Base-by-base conservation (phyloP, 1,140 invertebrate species). In the Rhyacophila brunnea region DNA sequence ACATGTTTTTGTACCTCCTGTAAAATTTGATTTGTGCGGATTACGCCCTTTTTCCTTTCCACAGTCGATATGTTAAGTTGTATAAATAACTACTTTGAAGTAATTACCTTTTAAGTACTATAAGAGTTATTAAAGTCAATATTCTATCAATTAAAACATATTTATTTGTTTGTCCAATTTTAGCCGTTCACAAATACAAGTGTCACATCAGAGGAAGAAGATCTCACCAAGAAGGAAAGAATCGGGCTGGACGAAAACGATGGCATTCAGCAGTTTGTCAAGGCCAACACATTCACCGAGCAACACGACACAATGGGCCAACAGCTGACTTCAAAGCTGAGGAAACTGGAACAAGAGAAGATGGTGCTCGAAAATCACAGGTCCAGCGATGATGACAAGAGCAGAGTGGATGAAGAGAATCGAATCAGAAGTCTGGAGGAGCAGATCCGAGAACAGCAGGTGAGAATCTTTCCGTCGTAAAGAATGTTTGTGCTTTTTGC, bases 201-300 rank as follows among this genome's bases (percentile, higher is more conserved):
- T 38, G 79, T 84, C 7, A 85, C 83, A 18, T 86, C 85, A 32
- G 87, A 88, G 55, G 87, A 89, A 70, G 88, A 88, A 59, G 87
- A 91, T 66, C 81, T 85, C 20, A 80, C 80, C 0, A 87, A 86
- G 67, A 89, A 87, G 58, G 85, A 88, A 70, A 35, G 54, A 11
- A 54, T 60, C 38, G 28, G 52, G 11, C 44, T 44, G 1, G 48
- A 51, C 43, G 46, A 58, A 13, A 57, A 50, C 20, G 58, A 57
- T 34, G 20, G 56, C 10, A 47, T 18, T 20, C 48, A 34, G 6
- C 54, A 65, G 48, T 60, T 52, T 36, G 40, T 44, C 32, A 60
- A 61, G 15, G 35, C 34, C 0, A 52, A 52, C 36, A 54, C 72
- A 69, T 58, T 56, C 70, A 70, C 36, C 68, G 70, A 23, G 69